Conservation (phyloP, 2,888 invertebrate species). For the Drosophila antonietae region DNA sequence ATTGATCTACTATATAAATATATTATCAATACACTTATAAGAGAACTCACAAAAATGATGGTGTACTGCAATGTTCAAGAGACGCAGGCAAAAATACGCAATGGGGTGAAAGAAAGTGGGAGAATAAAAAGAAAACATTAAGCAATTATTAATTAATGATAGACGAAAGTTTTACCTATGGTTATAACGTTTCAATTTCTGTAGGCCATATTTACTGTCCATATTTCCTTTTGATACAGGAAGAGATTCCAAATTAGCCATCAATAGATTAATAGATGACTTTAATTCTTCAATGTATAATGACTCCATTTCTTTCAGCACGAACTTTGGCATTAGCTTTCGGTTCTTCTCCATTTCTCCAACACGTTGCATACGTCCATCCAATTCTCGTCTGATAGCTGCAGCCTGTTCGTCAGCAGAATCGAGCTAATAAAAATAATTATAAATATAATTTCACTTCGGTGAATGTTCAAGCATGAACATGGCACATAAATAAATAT, state of each 20-base stretch:
- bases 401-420: constrained; percentile 99
- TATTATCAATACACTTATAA: not conserved
- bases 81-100: not conserved
- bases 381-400: constrained; percentile 98
- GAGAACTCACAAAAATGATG: constrained; percentile 83
- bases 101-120: not conserved
- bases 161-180: constrained; percentile 89
- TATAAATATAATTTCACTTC: not conserved
- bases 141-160: too few relatives aligned
- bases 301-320: constrained; percentile 99
- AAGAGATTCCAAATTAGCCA: constrained; percentile 99
- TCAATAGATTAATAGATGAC: constrained; percentile 98
- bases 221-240: constrained; percentile 99
- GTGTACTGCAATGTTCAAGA: constrained; percentile 72
- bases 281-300: constrained; percentile 99
- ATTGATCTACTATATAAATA: not conserved
- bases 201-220: constrained; percentile 98
- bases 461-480: too few relatives aligned
- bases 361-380: constrained; percentile 98
- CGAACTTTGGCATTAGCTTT: constrained; percentile 99
- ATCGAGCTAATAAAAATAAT: constrained; percentile 89
- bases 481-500: too few relatives aligned
- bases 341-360: constrained; percentile 99
- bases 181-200: constrained; percentile 99
- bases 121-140: not conserved